Percentiles rank a stretch among this genome's conserved stretches.
Conservation (phyloP, 2,113 vertebrate species). For the Riparia riparia region DNA sequence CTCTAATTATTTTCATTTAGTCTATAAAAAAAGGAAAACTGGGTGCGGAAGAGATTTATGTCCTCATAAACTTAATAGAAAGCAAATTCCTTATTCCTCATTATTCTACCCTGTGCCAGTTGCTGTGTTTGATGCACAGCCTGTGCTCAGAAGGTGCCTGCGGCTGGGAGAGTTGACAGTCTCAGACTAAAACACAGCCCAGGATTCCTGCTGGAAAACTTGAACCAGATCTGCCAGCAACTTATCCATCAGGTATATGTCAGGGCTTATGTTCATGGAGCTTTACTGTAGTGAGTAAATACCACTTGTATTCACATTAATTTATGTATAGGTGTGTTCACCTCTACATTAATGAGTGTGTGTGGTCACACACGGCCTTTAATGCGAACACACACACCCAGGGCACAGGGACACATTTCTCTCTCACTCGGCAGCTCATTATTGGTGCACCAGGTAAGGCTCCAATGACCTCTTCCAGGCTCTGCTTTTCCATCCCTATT, state of each 20-base stretch:
- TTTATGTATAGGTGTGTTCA: not conserved
- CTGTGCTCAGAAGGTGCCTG: not conserved
- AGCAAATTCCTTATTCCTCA: not conserved
- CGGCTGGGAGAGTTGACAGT: not conserved
- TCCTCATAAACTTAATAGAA: not conserved
- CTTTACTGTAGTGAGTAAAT: not conserved
- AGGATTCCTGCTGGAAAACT: not conserved
- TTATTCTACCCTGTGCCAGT: not conserved
- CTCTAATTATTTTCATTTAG: not conserved
- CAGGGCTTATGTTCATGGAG: not conserved
- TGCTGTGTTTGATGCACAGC: not conserved
- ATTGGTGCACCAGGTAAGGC: constrained; percentile 63
- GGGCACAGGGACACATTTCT: not conserved
- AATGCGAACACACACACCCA: not conserved
- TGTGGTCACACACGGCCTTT: not conserved
- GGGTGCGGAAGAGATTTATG: not conserved
- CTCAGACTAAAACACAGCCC: not conserved
- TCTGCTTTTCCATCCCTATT: not conserved
- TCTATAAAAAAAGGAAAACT: not conserved
- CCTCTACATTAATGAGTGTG: not conserved
- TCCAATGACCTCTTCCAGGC: constrained; percentile 24
- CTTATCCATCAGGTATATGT: not conserved
- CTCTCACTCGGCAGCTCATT: not conserved
- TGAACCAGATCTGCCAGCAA: not conserved
- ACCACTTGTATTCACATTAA: not conserved